These are phyloP conservation scores for Pandemis cinnamomeana DNA, from an alignment of 2,888 invertebrate genomes.

Conservation along the genomic window DNA sequence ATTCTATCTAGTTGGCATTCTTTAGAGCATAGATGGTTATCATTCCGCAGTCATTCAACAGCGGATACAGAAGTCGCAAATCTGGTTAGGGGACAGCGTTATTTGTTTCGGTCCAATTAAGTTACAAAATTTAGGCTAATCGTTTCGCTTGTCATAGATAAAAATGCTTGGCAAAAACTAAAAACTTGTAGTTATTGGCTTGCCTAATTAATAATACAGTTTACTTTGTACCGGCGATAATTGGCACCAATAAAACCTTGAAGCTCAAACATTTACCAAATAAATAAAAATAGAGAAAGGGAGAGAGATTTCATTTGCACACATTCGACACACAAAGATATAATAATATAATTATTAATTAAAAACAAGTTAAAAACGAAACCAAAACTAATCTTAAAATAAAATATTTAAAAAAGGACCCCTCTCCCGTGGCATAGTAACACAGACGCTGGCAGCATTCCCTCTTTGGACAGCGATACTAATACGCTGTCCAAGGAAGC, in stretches of 20 bases:
- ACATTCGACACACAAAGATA: too few relatives aligned
- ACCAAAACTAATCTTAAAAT: too few relatives aligned
- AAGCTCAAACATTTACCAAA: background rate
- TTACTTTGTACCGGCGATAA: background rate
- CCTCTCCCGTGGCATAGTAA: too few relatives aligned
- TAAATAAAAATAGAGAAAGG: background rate
- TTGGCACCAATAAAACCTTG: background rate
- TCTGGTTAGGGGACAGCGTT: slow-evolving; percentile 14
- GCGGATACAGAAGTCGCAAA: slow-evolving; percentile 30
- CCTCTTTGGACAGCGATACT: too few relatives aligned
- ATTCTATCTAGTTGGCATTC: background rate
- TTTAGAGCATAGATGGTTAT: slow-evolving; percentile 26
- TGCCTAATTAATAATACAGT: slow-evolving; percentile 5
- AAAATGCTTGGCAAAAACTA: slow-evolving; percentile 11
- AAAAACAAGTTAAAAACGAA: too few relatives aligned
- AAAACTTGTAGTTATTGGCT: slow-evolving; percentile 14
- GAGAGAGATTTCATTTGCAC: too few relatives aligned
- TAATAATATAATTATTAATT: too few relatives aligned
- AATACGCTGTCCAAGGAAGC: too few relatives aligned
- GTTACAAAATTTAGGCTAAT: slow-evolving; percentile 37
- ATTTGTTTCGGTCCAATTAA: slow-evolving; percentile 32
- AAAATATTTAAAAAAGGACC: too few relatives aligned
- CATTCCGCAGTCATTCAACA: slow-evolving; percentile 20
- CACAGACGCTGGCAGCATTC: too few relatives aligned
- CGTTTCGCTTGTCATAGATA: slow-evolving; percentile 24